Evolutionary conservation across 2,113 vertebrate genomes (phyloP).

Genomic region (Upupa epops): DNA sequence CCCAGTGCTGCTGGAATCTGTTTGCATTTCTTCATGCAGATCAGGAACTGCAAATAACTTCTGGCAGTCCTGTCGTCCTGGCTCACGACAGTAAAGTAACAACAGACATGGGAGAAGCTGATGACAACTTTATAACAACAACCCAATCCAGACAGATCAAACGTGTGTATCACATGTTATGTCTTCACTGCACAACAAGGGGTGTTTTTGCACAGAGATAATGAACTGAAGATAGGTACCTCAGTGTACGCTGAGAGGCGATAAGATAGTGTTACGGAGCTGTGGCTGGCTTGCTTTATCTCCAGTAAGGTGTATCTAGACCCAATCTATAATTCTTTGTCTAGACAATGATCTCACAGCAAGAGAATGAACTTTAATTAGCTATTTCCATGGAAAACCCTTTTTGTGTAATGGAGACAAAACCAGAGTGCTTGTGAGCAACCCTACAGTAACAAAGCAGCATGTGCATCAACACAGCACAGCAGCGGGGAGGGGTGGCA

Average conservation of each 20-base stretch:
- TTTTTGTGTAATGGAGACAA: slow-evolving; percentile 44
- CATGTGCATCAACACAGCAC: background rate
- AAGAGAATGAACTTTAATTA: slow-evolving; percentile 47
- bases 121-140: slow-evolving; percentile 11
- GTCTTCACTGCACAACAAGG: background rate
- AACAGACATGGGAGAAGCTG: background rate
- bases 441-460: slow-evolving; percentile 38
- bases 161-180: background rate
- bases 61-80: background rate
- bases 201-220: background rate
- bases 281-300: background rate
- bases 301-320: background rate
- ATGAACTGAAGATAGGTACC: background rate
- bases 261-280: slow-evolving; percentile 30
- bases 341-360: slow-evolving; percentile 64
- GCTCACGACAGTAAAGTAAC: background rate
- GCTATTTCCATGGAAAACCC: background rate
- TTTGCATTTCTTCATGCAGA: background rate
- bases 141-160: background rate
- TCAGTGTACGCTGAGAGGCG: background rate
- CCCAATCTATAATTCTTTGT: slow-evolving; percentile 56
- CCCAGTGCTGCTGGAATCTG: background rate
- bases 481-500: background rate
- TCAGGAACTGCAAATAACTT: background rate
- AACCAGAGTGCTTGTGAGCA: slow-evolving; percentile 11